Evolutionary conservation across 2,113 vertebrate species (phyloP).

Genomic region (Peromyscus californicus): DNA sequence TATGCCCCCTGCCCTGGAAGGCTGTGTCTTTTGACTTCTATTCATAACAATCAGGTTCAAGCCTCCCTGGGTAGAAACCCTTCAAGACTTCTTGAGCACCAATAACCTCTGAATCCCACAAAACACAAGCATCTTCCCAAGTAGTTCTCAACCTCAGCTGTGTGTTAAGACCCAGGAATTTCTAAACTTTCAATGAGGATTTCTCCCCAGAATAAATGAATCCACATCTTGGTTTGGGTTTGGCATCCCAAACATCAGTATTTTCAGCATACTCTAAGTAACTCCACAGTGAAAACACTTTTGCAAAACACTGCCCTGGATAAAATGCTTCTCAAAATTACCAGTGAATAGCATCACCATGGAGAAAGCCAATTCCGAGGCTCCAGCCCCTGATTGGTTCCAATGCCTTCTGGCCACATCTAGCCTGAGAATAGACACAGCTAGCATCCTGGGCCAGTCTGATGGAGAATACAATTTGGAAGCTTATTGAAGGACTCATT

Average conservation of each 20-base stretch:
- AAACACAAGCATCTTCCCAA: background rate
- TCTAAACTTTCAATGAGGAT: background rate
- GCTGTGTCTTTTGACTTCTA: fast-evolving
- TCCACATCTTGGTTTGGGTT: background rate
- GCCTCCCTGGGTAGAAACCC: background rate
- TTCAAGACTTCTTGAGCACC: background rate
- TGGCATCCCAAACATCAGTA: fast-evolving
- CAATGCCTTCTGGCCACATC: background rate
- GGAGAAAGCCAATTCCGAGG: background rate
- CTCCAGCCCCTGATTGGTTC: background rate
- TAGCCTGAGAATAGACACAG: background rate
- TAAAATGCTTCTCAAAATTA: background rate
- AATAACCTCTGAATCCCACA: background rate
- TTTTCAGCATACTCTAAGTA: background rate
- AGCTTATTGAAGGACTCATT: background rate
- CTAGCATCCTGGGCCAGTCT: background rate
- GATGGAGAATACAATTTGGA: background rate
- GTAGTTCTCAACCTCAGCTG: background rate
- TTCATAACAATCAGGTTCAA: background rate
- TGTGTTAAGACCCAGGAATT: background rate
- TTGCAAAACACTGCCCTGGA: background rate
- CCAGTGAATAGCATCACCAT: background rate
- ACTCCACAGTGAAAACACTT: background rate
- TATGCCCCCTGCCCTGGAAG: fast-evolving
- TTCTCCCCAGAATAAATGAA: background rate